Evolutionary conservation across 2,888 invertebrate genomes (phyloP), one percentile per base, ranked within the genome.

Genomic region (Conchocele bisecta): DNA sequence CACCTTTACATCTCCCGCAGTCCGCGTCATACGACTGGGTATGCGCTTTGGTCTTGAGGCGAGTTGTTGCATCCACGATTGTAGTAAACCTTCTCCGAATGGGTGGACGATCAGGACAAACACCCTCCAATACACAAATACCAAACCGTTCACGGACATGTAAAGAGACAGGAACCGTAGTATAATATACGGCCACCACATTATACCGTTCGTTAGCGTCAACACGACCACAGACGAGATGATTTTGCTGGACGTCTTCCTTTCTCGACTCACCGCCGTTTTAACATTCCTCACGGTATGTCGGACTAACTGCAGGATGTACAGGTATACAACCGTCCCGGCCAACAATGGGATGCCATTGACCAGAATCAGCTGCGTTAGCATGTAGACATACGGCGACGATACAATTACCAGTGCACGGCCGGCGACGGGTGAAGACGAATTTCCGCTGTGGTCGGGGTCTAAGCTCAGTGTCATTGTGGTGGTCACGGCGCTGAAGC

Each of bases 11-110:
- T n/a, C n/a, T n/a, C n/a, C n/a, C n/a, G n/a, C n/a, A n/a, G n/a
- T n/a, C n/a, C n/a, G n/a, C n/a, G n/a, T n/a, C n/a, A n/a, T n/a
- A n/a, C n/a, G n/a, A n/a, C n/a, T n/a, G n/a, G n/a, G n/a, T n/a
- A n/a, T n/a, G n/a, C n/a, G n/a, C n/a, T n/a, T n/a, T n/a, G n/a
- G n/a, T n/a, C n/a, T n/a, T n/a, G n/a, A n/a, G n/a, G n/a, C n/a
- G n/a, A n/a, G n/a, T n/a, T n/a, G n/a, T n/a, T n/a, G n/a, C n/a
- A n/a, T n/a, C n/a, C n/a, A n/a, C n/a, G n/a, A n/a, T n/a, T n/a
- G n/a, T n/a, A n/a, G n/a, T n/a, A 76, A 31, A 3, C 72, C 76
- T 26, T 76, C 72, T 4, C 68, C 76, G 24, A 71, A 50, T 22
- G 76, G 76, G 24, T 68, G 61, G 9, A 54, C 41, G 2, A 66